A percentile compares a stretch with the other conserved stretches of the same genome.
Evolutionary conservation across 2,888 invertebrate species (phyloP).

Genomic region (Pammene aurita): DNA sequence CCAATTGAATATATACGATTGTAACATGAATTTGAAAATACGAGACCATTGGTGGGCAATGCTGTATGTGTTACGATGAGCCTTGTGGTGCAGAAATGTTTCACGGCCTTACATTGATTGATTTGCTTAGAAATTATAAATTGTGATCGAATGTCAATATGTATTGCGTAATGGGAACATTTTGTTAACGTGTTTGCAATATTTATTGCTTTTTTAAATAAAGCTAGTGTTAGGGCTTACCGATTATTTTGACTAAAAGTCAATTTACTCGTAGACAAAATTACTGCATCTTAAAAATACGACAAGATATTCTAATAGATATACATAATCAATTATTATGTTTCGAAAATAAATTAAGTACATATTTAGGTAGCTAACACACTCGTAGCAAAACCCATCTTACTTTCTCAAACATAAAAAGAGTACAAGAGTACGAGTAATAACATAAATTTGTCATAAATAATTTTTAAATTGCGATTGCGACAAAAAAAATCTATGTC

Average conservation of each 20-base stretch:
- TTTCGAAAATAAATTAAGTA: too few species aligned
- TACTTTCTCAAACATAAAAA: neutral
- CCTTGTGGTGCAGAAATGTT: slow-evolving; percentile 29
- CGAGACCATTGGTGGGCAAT: slow-evolving; percentile 4
- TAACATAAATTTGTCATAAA: slow-evolving; percentile 15
- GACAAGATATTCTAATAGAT: too few species aligned
- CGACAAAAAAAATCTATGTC: slow-evolving; percentile 32
- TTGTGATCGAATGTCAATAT: slow-evolving; percentile 33
- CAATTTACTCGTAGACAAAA: neutral
- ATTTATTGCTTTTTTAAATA: neutral
- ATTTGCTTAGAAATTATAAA: slow-evolving; percentile 35
- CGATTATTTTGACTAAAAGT: too few species aligned
- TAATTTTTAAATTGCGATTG: slow-evolving; percentile 35
- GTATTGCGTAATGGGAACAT: neutral
- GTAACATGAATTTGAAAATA: slow-evolving; percentile 24
- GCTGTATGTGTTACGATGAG: slow-evolving; percentile 15
- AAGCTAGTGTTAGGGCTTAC: too few species aligned
- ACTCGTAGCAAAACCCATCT: too few species aligned
- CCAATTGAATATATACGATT: slow-evolving; percentile 43
- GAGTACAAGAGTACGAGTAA: neutral
- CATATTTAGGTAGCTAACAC: too few species aligned
- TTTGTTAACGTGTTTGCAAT: neutral
- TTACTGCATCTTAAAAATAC: too few species aligned
- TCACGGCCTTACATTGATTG: slow-evolving; percentile 34
- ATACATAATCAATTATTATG: too few species aligned